phyloP scores from a whole-genome alignment of 2,797 vertebrate genomes.

The Cossypha heuglini region DNA sequence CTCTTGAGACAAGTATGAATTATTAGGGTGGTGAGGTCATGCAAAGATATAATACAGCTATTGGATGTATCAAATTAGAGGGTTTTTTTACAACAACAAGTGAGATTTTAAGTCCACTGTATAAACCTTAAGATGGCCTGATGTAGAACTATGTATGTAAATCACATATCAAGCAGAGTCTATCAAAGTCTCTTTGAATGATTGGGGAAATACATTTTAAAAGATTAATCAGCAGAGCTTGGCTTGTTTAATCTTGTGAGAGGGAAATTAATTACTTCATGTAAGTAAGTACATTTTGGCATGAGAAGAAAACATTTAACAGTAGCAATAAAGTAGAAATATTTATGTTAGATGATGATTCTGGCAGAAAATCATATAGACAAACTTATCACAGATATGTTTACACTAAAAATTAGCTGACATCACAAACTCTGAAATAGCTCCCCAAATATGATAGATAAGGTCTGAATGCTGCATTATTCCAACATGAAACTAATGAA shows the following conservation, averaged over 20 bases:
- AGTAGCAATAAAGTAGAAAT: background rate
- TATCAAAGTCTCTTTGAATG: background rate
- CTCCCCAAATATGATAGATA: background rate
- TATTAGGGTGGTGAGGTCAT: background rate
- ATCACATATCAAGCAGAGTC: background rate
- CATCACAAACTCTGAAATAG: background rate
- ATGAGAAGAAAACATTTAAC: background rate
- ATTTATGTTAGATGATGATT: background rate
- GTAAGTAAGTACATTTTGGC: background rate
- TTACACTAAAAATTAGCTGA: background rate
- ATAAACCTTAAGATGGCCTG: background rate
- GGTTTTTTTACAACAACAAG: accelerated
- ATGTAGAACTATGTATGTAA: background rate
- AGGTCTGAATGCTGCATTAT: background rate
- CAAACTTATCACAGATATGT: background rate
- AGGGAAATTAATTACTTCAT: background rate
- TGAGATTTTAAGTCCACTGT: background rate
- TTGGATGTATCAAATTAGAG: background rate
- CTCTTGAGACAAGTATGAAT: background rate
- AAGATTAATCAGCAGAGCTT: background rate
- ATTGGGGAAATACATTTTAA: background rate
- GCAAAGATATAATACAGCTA: background rate
- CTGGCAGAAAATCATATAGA: background rate
- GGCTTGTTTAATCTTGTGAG: background rate
- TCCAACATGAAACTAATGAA: background rate